Base-by-base conservation (phyloP, 2,888 invertebrate genomes). In the Scotopteryx bipunctaria region DNA sequence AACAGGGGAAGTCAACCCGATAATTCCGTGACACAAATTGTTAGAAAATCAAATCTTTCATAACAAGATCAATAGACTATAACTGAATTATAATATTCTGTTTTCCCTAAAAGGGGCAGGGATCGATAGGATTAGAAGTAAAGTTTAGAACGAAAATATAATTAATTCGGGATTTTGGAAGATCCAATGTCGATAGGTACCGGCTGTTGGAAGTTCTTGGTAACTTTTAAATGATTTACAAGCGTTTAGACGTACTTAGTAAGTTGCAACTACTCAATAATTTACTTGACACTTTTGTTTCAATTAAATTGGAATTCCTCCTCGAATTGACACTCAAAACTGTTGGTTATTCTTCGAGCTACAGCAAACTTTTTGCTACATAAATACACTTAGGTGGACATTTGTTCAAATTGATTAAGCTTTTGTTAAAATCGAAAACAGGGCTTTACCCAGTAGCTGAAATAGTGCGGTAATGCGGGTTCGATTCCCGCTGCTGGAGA, bases 81-180 rank as follows among this genome's bases (percentile, higher is more conserved):
- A 83, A 88, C 75, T 63, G 69, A 78, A 83, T 87, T 83, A 85
- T n/a, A n/a, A n/a, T 76, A 76, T 81, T 76, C 78, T 83, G 82
- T 83, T 83, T 68, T 64, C 67, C 65, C 69, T 69, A 70, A 74
- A 73, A 67, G 64, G 69, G 76, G 77, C 53, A 59, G 27, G 51
- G 48, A 81, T 86, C 86, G 86, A 87, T 86, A 66, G 78, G 84
- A 84, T 87, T 85, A 86, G 71, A 78, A 76, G 76, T 80, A 73
- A 84, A 86, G 80, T 87, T 85, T 77, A 69, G 31, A 79, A 78
- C 77, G 73, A 79, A 83, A 84, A 42, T 76, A 76, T 77, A 84
- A 86, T 87, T 87, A 85, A 86, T 86, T 61, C 78, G 76, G 45
- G 56, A 57, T 57, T 59, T 61, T 51, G 17, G 57, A 54, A 55